Evolutionary conservation across 2,797 vertebrate genomes (phyloP).

Genomic region (Sorex maritimensis): DNA sequence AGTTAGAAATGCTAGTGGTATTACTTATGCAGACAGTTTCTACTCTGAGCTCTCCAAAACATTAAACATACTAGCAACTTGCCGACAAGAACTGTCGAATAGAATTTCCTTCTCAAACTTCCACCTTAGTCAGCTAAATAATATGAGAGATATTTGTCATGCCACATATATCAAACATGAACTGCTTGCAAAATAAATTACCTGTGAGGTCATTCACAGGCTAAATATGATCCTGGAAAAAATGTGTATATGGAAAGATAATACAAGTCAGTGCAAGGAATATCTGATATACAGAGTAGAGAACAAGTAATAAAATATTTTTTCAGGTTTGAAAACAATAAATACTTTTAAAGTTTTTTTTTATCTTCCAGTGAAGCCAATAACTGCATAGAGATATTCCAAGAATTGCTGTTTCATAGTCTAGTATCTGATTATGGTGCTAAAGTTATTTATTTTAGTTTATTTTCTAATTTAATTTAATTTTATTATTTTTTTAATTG

Average conservation of each 20-base stretch:
- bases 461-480: no score
- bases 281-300: conserved; percentile 59
- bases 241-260: conserved; percentile 73
- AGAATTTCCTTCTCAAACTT: conserved; percentile 73
- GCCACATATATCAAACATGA: conserved; percentile 72
- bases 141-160: conserved; percentile 74
- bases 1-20: background rate
- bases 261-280: conserved; percentile 63
- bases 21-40: conserved; percentile 29
- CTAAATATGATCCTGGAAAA: conserved; percentile 75
- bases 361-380: conserved; percentile 53
- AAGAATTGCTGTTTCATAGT: background rate
- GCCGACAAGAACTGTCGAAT: background rate
- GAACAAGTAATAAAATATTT: conserved; percentile 54
- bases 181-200: conserved; percentile 81
- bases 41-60: conserved; percentile 21
- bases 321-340: conserved; percentile 74
- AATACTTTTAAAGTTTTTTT: conserved; percentile 43
- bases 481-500: no score
- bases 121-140: conserved; percentile 74
- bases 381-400: background rate
- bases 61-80: conserved; percentile 32
- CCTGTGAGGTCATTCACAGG: conserved; percentile 65
- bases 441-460: background rate
- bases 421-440: background rate